Conservation (phyloP, 2,797 vertebrate species). For the Malurus splendens region DNA sequence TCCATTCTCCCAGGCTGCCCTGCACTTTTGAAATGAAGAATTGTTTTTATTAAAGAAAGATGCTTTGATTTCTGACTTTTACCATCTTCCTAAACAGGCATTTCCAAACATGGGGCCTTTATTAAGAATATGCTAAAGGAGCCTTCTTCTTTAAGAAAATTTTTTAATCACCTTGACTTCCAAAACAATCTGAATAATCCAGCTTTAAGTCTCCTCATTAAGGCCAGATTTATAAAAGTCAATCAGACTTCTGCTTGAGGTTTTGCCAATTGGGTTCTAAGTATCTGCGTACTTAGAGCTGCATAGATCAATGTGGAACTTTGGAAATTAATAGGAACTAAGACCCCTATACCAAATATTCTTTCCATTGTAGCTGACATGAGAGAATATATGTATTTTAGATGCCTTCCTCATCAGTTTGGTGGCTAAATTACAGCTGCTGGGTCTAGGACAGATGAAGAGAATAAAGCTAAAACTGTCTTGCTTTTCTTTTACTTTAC, state of each 20-base stretch:
- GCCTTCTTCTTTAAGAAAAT: background rate
- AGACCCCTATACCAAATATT: background rate
- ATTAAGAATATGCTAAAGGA: background rate
- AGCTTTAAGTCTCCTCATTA: background rate
- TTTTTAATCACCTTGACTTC: background rate
- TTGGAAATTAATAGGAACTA: background rate
- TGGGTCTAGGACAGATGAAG: background rate
- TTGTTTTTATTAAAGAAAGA: background rate
- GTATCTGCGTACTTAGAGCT: background rate
- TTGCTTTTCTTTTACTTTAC: background rate
- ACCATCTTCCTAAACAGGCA: background rate
- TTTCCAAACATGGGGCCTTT: background rate
- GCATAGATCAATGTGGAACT: background rate
- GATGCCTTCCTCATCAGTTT: background rate
- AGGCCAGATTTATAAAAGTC: background rate
- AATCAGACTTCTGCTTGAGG: background rate
- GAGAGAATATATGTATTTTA: background rate
- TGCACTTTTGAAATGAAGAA: background rate
- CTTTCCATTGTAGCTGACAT: background rate
- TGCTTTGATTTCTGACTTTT: background rate
- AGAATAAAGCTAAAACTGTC: background rate
- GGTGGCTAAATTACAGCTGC: background rate
- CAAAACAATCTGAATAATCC: conserved; percentile 7
- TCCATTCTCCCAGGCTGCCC: background rate
- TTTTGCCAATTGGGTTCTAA: conserved; percentile 8